Percentiles rank a stretch among this genome's conserved stretches.
phyloP scores from a whole-genome alignment of 1,140 invertebrate species.

The Tyrophagus putrescentiae region DNA sequence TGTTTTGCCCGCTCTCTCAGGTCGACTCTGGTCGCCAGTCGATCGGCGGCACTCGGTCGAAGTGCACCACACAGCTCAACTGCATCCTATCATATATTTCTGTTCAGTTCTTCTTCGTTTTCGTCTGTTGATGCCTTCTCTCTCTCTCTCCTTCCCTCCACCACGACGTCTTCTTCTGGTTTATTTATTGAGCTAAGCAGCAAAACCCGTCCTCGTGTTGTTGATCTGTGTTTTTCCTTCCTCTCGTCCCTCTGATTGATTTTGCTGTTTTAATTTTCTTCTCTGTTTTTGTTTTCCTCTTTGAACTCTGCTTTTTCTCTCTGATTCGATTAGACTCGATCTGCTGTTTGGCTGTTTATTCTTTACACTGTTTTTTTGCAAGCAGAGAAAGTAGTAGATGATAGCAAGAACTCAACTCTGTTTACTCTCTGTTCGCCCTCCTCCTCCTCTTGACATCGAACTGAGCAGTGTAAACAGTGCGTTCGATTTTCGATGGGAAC shows the following conservation, averaged over 20 bases:
- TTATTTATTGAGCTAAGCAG: neutral
- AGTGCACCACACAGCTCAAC: neutral
- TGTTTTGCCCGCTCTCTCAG: neutral
- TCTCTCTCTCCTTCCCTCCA: neutral
- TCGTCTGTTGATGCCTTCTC: neutral
- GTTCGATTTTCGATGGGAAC: neutral
- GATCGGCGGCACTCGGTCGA: neutral
- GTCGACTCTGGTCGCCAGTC: too few species aligned
- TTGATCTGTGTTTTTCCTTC: too few species aligned
- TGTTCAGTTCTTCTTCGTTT: neutral
- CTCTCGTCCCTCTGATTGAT: too few species aligned
- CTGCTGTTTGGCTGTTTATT: too few species aligned
- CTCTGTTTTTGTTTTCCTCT: too few species aligned
- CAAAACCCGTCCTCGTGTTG: neutral
- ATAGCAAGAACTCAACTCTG: too few species aligned
- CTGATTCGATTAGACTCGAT: too few species aligned
- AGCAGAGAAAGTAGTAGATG: too few species aligned
- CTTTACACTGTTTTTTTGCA: too few species aligned
- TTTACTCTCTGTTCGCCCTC: neutral
- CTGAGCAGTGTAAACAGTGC: neutral
- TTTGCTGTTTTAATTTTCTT: too few species aligned
- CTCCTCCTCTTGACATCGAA: neutral
- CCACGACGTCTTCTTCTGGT: neutral
- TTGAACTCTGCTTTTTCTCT: too few species aligned
- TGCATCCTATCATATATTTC: too few species aligned